Evolutionary conservation across 2,113 vertebrate genomes (phyloP).

Genomic region (Steatornis caripensis): DNA sequence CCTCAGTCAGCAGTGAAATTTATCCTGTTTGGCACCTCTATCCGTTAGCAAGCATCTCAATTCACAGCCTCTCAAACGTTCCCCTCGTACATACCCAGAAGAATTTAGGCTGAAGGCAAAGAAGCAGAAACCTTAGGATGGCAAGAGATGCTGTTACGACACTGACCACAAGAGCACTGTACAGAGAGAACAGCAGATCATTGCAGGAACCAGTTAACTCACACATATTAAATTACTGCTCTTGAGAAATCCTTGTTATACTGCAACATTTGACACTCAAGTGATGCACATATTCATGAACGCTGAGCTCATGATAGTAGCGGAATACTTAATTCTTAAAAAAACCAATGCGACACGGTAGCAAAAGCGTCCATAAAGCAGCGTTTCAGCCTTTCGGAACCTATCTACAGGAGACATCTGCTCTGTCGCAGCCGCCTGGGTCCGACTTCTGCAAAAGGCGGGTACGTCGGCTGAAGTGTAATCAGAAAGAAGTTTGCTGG

Average conservation of each 20-base stretch:
- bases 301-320: not conserved
- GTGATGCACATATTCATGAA: not conserved
- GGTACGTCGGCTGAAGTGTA: not conserved
- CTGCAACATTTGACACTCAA: not conserved
- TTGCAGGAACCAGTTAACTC: not conserved
- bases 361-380: not conserved
- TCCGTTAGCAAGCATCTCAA: not conserved
- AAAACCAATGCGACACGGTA: not conserved
- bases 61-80: not conserved
- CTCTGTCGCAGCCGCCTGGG: not conserved
- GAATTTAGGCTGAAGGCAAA: not conserved
- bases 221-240: not conserved
- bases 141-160: fast-evolving
- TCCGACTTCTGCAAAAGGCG: not conserved
- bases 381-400: not conserved
- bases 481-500: not conserved
- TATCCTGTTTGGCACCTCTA: not conserved
- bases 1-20: not conserved
- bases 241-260: not conserved
- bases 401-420: not conserved
- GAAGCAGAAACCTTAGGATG: not conserved
- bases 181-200: not conserved
- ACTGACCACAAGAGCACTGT: not conserved
- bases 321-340: not conserved
- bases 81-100: not conserved